Percentiles rank a stretch among this genome's conserved stretches.
phyloP scores from a whole-genome alignment of 2,797 vertebrate species.

The Etheostoma nigrum region DNA sequence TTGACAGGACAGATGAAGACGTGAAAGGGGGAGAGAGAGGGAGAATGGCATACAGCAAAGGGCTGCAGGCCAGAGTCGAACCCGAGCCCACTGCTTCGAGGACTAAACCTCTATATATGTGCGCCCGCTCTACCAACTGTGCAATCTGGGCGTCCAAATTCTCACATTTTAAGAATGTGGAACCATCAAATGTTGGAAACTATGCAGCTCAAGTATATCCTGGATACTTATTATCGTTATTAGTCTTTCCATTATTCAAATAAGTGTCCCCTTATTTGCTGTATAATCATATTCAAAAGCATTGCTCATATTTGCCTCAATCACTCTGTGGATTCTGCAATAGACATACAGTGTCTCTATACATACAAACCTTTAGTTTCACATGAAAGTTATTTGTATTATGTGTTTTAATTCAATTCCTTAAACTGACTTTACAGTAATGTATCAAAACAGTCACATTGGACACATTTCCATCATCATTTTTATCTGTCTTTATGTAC shows the following conservation, averaged over 20 bases:
- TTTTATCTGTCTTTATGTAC: not conserved
- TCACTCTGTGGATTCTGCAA: not conserved
- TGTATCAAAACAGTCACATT: not conserved
- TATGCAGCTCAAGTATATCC: not conserved
- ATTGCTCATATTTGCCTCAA: too few relatives aligned
- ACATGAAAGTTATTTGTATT: not conserved
- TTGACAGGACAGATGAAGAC: too few relatives aligned
- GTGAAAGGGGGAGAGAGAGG: too few relatives aligned
- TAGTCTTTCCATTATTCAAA: not conserved
- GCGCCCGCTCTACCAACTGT: too few relatives aligned
- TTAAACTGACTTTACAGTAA: not conserved
- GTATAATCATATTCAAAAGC: constrained; percentile 5
- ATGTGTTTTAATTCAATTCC: not conserved
- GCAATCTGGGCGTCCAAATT: not conserved
- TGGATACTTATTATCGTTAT: not conserved
- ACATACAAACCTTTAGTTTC: not conserved
- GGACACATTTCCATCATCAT: not conserved
- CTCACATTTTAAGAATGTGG: not conserved
- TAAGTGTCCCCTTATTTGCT: not conserved
- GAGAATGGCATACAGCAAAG: too few relatives aligned
- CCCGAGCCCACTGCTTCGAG: too few relatives aligned
- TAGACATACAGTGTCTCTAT: not conserved
- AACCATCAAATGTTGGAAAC: not conserved
- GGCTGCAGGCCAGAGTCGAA: too few relatives aligned
- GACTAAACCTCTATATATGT: too few relatives aligned